phyloP scores from a whole-genome alignment of 2,888 invertebrate genomes.

The Drosophila anomelani region DNA sequence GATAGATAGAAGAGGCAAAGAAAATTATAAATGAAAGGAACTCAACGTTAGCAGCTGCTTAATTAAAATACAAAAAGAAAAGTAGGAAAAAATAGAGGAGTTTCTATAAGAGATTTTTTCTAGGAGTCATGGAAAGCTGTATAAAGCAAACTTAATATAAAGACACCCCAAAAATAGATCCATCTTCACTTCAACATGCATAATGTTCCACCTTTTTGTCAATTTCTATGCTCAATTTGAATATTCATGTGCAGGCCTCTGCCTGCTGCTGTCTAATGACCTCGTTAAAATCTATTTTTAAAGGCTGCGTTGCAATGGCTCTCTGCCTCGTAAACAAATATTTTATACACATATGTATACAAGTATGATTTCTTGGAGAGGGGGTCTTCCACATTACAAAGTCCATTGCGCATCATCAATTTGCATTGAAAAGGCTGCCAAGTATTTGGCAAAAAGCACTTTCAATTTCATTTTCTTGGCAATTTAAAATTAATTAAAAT shows the following conservation, averaged over 20 bases:
- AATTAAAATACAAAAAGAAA: background rate
- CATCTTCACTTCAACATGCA: slow-evolving; percentile 16
- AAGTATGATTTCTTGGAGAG: slow-evolving; percentile 38
- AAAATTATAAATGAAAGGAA: background rate
- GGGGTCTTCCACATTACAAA: slow-evolving; percentile 59
- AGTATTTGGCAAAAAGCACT: slow-evolving; percentile 32
- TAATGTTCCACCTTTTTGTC: slow-evolving; percentile 15
- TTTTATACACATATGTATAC: slow-evolving; percentile 11
- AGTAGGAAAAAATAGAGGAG: background rate
- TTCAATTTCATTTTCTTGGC: slow-evolving; percentile 56
- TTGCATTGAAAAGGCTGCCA: slow-evolving; percentile 39
- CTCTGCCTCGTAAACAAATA: slow-evolving; percentile 16
- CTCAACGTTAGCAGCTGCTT: background rate
- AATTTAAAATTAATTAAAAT: slow-evolving; percentile 58
- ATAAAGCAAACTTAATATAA: too few relatives aligned
- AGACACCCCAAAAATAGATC: slow-evolving; percentile 19
- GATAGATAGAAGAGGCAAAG: background rate
- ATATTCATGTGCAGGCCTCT: slow-evolving; percentile 21
- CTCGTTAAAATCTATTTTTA: slow-evolving; percentile 78
- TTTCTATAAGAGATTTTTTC: background rate
- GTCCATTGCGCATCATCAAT: slow-evolving; percentile 34
- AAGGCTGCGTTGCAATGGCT: slow-evolving; percentile 55
- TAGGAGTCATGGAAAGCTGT: background rate
- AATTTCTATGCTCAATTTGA: slow-evolving; percentile 46
- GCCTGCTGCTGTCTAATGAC: slow-evolving; percentile 63